phyloP scores from a whole-genome alignment of 1,140 invertebrate genomes.

The Berghia stephanieae region DNA sequence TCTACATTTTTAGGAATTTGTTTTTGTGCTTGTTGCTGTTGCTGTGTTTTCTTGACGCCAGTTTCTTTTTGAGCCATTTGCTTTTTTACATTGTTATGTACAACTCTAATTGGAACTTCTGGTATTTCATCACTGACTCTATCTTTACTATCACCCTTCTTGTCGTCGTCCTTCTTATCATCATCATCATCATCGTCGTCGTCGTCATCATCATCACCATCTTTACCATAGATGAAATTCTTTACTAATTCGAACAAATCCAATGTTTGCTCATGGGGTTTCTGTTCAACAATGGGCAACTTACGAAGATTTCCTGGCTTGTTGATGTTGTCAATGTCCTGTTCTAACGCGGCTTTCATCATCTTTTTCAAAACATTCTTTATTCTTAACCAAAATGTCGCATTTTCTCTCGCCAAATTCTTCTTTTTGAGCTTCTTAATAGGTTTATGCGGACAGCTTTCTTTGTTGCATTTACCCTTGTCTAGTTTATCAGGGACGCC shows the following conservation, averaged over 20 bases:
- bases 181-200: constrained; percentile 36
- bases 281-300: constrained; percentile 26
- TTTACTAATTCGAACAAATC: constrained; percentile 39
- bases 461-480: constrained; percentile 44
- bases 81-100: constrained; percentile 10
- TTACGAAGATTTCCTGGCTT: not conserved
- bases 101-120: constrained; percentile 11
- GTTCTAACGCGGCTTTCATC: constrained; percentile 31
- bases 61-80: not conserved
- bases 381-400: constrained; percentile 32
- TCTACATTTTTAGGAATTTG: constrained; percentile 9
- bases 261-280: constrained; percentile 39
- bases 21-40: not conserved
- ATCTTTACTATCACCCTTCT: constrained; percentile 31
- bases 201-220: constrained; percentile 21
- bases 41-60: no score
- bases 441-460: constrained; percentile 37
- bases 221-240: constrained; percentile 30
- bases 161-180: constrained; percentile 25
- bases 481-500: constrained; percentile 58
- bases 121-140: constrained; percentile 29
- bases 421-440: constrained; percentile 43
- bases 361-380: constrained; percentile 35
- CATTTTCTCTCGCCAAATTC: constrained; percentile 33
- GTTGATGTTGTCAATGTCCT: constrained; percentile 24